A percentile compares a stretch with the other conserved stretches of the same genome.
Conservation (phyloP, 2,113 vertebrate species). For the Helogale parvula region DNA sequence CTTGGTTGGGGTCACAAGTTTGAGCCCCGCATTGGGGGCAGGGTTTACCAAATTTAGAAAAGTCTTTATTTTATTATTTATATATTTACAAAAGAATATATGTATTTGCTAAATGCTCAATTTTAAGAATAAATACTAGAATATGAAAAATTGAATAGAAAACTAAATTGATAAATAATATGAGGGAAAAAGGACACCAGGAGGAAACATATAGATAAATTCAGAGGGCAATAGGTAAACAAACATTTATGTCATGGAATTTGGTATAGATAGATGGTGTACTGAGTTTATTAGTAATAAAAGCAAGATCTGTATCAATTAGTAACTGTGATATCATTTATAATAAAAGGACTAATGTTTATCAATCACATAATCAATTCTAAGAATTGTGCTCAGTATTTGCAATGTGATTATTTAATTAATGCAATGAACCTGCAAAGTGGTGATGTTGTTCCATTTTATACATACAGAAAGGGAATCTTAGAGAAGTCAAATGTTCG, state of each 20-base stretch:
- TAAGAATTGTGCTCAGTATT: neutral
- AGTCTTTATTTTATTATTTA: neutral
- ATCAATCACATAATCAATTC: neutral
- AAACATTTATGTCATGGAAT: neutral
- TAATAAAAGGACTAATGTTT: neutral
- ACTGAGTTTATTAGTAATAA: neutral
- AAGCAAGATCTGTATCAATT: neutral
- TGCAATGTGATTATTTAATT: neutral
- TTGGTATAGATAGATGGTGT: neutral
- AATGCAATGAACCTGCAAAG: neutral
- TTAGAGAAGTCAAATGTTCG: neutral
- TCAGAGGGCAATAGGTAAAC: neutral
- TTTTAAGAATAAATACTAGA: neutral
- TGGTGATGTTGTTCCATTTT: neutral
- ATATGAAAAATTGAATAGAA: neutral
- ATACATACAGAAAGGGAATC: neutral
- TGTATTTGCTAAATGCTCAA: neutral
- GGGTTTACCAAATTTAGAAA: neutral
- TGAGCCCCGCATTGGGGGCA: neutral
- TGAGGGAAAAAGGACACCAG: neutral
- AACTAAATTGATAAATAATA: neutral
- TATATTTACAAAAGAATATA: neutral
- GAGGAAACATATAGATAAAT: neutral
- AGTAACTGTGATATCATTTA: neutral
- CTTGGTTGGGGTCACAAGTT: neutral